Percentiles rank a stretch among this genome's conserved stretches.
Evolutionary conservation across 1,140 invertebrate species (phyloP).

Genomic region (Bombus waltoni): DNA sequence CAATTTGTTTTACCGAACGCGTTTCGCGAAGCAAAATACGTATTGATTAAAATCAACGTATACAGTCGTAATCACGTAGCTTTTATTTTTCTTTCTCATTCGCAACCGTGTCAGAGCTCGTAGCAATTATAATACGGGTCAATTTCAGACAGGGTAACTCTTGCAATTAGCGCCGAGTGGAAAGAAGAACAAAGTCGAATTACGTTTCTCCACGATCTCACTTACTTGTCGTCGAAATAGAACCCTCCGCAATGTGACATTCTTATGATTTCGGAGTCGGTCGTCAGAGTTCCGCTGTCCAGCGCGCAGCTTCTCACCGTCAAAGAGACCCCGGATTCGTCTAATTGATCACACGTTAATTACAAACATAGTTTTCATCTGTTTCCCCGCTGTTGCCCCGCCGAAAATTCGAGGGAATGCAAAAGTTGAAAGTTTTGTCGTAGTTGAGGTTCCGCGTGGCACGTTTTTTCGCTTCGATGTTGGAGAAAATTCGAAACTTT

Average conservation of each 20-base stretch:
- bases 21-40: not conserved
- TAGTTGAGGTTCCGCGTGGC: not conserved
- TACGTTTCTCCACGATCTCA: not conserved
- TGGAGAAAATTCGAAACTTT: not conserved
- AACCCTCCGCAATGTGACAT: constrained; percentile 97
- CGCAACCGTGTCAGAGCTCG: not conserved
- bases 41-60: constrained; percentile 22
- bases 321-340: constrained; percentile 90
- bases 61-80: not conserved
- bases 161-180: not conserved
- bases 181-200: constrained; percentile 2
- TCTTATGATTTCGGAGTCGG: constrained; percentile 95
- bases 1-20: not conserved
- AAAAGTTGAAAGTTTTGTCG: not conserved
- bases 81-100: not conserved
- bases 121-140: not conserved
- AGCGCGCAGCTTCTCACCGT: constrained; percentile 94
- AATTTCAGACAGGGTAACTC: constrained; percentile 19
- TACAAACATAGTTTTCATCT: not conserved
- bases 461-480: not conserved
- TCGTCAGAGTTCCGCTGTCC: constrained; percentile 95
- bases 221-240: constrained; percentile 92
- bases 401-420: not conserved
- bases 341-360: constrained; percentile 80
- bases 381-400: not conserved